phyloP scores from a whole-genome alignment of 2,888 invertebrate genomes.

The Drosophila pseudotalamancana region DNA sequence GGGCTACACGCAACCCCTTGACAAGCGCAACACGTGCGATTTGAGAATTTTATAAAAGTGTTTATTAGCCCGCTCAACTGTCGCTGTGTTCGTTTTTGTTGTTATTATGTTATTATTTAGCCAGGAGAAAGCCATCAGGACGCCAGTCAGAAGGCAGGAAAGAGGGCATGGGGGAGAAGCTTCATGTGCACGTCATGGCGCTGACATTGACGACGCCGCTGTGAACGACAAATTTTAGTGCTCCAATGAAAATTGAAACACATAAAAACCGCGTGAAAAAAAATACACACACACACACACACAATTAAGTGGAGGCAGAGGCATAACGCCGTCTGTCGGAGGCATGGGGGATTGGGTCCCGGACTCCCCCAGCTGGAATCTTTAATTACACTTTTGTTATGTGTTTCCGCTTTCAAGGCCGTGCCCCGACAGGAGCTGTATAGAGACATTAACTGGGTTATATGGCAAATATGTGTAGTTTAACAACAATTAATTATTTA shows the following conservation, averaged over 20 bases:
- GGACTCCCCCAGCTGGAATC: conserved; percentile 10
- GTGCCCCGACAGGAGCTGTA: not conserved
- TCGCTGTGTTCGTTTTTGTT: conserved; percentile 22
- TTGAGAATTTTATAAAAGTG: conserved; percentile 75
- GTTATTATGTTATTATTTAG: conserved; percentile 28
- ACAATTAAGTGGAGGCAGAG: conserved; percentile 57
- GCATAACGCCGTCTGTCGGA: conserved; percentile 4
- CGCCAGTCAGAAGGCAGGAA: not conserved
- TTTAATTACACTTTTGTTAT: conserved; percentile 29
- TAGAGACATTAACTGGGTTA: not conserved
- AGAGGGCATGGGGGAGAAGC: not conserved
- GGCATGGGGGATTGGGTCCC: not conserved
- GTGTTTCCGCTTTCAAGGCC: conserved; percentile 39
- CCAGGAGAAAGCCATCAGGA: conserved; percentile 1
- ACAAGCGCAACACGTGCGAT: conserved; percentile 74
- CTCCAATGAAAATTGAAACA: conserved; percentile 68
- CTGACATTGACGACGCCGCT: conserved; percentile 56
- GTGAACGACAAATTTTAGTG: conserved; percentile 54
- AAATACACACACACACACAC: too few relatives aligned
- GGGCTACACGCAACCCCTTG: conserved; percentile 61
- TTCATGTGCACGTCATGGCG: conserved; percentile 21
- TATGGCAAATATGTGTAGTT: not conserved
- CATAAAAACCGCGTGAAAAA: conserved; percentile 68
- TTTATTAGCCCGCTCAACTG: conserved; percentile 63
- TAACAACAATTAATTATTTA: too few relatives aligned